Evolutionary conservation across 35 echinoderm and acorn worm species (phyloP).

Genomic region (Lytechinus variegatus): DNA sequence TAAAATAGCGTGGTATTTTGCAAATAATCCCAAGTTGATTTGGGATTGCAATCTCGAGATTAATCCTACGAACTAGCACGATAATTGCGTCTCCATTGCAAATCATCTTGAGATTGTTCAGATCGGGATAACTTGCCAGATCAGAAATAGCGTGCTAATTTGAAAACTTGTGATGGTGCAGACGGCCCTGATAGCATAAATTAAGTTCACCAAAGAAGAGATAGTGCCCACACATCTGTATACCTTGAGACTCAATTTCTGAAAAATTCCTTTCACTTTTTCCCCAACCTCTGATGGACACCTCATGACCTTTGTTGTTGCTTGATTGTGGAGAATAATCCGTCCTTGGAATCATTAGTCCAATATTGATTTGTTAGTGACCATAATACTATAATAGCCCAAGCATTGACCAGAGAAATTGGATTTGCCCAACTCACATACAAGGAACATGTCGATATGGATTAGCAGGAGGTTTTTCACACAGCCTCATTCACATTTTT

Average conservation of each 20-base stretch:
- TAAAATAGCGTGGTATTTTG: too few relatives aligned
- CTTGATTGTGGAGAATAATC: constrained; percentile 8
- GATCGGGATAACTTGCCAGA: too few relatives aligned
- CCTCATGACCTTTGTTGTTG: constrained; percentile 22
- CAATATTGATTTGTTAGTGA: constrained; percentile 12
- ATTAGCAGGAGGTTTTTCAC: background rate
- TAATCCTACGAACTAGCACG: too few relatives aligned
- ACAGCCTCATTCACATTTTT: background rate
- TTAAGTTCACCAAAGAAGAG: too few relatives aligned
- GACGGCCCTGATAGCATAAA: too few relatives aligned
- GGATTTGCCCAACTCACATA: background rate
- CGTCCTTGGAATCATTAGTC: constrained; percentile 26
- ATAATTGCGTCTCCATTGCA: too few relatives aligned
- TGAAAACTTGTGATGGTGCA: too few relatives aligned
- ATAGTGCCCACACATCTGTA: background rate
- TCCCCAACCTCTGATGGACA: background rate
- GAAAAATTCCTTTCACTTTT: background rate
- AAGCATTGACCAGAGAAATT: background rate
- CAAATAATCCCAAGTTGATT: too few relatives aligned
- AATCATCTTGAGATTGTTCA: too few relatives aligned
- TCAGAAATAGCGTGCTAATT: too few relatives aligned
- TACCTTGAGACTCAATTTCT: background rate
- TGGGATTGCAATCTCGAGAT: too few relatives aligned
- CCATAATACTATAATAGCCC: constrained; percentile 23
- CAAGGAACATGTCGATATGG: constrained; percentile 1